These are phyloP conservation scores for Indri indri DNA, from an alignment of 2,113 vertebrate genomes.

Conservation along the genomic window DNA sequence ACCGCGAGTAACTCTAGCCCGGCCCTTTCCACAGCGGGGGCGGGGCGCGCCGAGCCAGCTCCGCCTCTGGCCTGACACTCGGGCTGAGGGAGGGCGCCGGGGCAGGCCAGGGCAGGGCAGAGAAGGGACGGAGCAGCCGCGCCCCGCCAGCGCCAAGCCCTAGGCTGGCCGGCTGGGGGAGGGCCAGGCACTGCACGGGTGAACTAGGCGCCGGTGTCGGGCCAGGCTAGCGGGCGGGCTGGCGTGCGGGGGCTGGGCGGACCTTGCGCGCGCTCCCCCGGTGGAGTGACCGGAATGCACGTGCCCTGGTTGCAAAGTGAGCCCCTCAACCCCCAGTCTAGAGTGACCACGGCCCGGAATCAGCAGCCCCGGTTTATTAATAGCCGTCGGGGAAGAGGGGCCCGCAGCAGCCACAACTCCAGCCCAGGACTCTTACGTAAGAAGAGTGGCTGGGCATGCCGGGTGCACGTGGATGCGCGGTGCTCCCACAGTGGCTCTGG, in stretches of 20 bases:
- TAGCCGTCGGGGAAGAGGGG: constrained; percentile 47
- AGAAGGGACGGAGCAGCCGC: constrained; percentile 33
- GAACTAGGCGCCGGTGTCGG: neutral
- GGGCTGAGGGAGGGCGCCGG: constrained; percentile 51
- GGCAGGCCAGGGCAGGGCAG: constrained; percentile 26
- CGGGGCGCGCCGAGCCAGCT: constrained; percentile 57
- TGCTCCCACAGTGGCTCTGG: neutral
- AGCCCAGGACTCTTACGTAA: constrained; percentile 66
- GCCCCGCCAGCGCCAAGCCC: neutral
- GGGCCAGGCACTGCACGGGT: constrained; percentile 15
- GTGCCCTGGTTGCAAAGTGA: constrained; percentile 31
- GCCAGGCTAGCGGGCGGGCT: constrained; percentile 54
- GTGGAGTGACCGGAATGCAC: neutral
- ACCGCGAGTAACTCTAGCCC: constrained; percentile 77
- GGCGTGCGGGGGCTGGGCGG: constrained; percentile 25
- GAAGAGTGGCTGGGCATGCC: constrained; percentile 19
- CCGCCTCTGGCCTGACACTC: constrained; percentile 81
- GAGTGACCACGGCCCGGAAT: neutral
- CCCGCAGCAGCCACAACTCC: neutral
- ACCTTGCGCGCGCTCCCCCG: rapidly evolving
- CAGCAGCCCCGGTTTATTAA: constrained; percentile 60
- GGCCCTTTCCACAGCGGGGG: constrained; percentile 59
- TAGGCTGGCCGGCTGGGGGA: constrained; percentile 59
- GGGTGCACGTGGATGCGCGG: constrained; percentile 58
- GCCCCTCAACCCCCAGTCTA: neutral